A percentile compares a stretch with the other conserved stretches of the same genome.
phyloP scores from a whole-genome alignment of 2,113 vertebrate genomes.

The Camelus dromedarius region DNA sequence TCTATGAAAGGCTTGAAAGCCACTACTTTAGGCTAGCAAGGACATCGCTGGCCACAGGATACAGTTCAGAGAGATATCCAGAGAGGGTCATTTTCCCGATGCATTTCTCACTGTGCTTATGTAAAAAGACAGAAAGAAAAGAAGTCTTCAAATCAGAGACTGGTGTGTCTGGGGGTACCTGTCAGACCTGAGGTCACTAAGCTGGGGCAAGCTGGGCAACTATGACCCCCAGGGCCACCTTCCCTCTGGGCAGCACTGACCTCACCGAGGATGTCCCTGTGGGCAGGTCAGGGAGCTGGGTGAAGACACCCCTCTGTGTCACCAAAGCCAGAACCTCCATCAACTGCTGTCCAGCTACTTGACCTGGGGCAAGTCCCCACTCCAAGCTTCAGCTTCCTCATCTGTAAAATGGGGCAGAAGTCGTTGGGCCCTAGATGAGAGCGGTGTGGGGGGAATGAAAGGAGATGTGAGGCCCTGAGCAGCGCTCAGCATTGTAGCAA shows the following conservation, averaged over 20 bases:
- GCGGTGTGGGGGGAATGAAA: too few species aligned
- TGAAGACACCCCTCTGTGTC: not conserved
- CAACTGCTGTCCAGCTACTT: not conserved
- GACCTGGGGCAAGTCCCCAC: not conserved
- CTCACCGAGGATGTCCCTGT: too few species aligned
- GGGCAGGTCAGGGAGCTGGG: not conserved
- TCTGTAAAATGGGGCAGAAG: not conserved
- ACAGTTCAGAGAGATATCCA: too few species aligned
- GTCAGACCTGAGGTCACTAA: not conserved
- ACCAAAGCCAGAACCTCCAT: too few species aligned
- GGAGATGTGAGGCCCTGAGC: rapidly evolving
- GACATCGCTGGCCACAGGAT: not conserved
- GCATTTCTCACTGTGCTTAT: not conserved
- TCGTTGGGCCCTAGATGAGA: too few species aligned
- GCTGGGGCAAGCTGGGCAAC: not conserved
- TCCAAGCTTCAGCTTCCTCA: not conserved
- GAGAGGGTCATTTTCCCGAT: not conserved
- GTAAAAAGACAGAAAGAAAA: not conserved
- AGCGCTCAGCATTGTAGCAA: rapidly evolving
- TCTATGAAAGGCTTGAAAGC: not conserved
- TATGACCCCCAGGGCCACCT: too few species aligned
- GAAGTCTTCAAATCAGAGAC: not conserved
- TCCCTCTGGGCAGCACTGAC: not conserved
- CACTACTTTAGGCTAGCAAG: not conserved
- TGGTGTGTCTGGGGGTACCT: not conserved